Base-by-base conservation (phyloP, 1,140 invertebrate species). In the Drosophila simulans region DNA sequence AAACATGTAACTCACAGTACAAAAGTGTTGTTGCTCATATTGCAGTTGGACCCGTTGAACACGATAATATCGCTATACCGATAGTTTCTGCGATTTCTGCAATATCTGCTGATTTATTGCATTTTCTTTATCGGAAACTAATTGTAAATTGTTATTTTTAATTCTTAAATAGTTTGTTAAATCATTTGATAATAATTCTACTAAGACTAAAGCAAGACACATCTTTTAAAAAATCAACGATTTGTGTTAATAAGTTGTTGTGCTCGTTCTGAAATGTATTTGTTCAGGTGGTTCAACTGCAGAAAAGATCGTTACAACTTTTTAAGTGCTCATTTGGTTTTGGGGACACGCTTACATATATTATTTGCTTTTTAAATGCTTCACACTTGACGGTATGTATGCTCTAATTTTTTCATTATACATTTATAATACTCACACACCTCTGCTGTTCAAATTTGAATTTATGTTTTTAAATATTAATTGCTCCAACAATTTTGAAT, bases 331-430 rank as follows among this genome's bases (percentile, higher is more conserved):
- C 31, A 55, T 25, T 15, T 25, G 8, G 31, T 48, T 43, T 17
- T 25, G 25, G 17, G 56, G 53, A 73, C 66, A 79, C 53, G 64
- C 69, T 54, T 56, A 80, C 58, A 71, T 65, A 64, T 22, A 63
- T 15, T 20, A 17, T 31, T 57, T 48, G 22, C 35, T 25, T 22
- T 54, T 73, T 86, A 86, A 86, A 86, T 86, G 82, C 82, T 77
- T 85, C 62, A 59, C 58, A 65, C 63, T 35, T 52, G 51, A 22
- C 40, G 65, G 53, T 56, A 72, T 31, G 53, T 56, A 72, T 31
- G 73, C 69, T 43, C 45, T 63, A 64, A 64, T 63, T 31, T 45
- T 45, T 25, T 22, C 20, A 2, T 52, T 63, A 20, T 65, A 73
- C 46, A 69, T 77, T 64, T 56, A 49, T 65, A 63, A 80, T 80